These are phyloP conservation scores for Plutomurus gul DNA, from an alignment of 1,140 invertebrate species.

Conservation along the genomic window DNA sequence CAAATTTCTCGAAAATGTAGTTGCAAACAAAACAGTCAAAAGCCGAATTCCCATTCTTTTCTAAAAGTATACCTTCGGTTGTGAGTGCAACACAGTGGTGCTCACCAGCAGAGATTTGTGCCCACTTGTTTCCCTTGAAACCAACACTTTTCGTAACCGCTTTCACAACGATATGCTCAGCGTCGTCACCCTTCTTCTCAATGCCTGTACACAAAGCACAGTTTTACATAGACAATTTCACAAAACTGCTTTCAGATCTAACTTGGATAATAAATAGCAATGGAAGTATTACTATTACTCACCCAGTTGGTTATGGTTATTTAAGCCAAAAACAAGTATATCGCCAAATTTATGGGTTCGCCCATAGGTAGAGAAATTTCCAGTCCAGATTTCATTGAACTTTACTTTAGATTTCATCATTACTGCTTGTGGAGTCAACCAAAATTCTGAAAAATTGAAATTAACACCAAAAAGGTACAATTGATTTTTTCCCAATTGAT, in stretches of 20 bases:
- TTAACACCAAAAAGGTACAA: neutral
- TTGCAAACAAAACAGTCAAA: neutral
- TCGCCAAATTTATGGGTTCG: constrained; percentile 66
- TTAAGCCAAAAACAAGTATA: constrained; percentile 86
- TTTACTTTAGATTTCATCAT: constrained; percentile 65
- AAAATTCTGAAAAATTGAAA: constrained; percentile 59
- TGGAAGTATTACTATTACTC: constrained; percentile 53
- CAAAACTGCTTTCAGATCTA: no score
- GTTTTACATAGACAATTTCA: no score
- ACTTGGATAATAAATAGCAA: constrained; percentile 53
- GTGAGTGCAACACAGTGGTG: constrained; percentile 84
- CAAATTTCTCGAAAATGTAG: neutral
- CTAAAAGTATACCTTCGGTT: neutral
- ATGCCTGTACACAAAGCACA: neutral
- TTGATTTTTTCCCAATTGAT: neutral
- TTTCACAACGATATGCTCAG: neutral
- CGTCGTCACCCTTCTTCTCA: neutral
- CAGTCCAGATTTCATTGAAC: constrained; percentile 82
- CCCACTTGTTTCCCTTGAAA: constrained; percentile 62
- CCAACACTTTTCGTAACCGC: constrained; percentile 31
- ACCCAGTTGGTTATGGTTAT: constrained; percentile 92
- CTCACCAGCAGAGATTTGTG: constrained; percentile 70
- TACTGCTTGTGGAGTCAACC: constrained; percentile 67
- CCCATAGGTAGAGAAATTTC: constrained; percentile 80
- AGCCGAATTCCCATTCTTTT: no score